A percentile compares a stretch with the other conserved stretches of the same genome.
Conservation (phyloP, 2,888 invertebrate genomes). For the Schizaphis graminum region DNA sequence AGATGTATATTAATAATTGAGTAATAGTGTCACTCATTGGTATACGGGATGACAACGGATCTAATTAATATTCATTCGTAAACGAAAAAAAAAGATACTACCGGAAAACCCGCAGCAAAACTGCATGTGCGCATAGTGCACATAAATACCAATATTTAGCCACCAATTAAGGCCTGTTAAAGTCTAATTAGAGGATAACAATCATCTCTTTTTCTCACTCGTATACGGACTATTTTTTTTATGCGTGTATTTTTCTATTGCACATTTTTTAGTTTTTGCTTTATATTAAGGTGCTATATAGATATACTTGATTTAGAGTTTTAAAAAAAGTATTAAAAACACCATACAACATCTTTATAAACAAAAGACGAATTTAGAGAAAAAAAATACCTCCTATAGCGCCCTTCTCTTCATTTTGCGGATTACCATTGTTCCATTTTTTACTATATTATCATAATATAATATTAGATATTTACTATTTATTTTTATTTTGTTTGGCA, state of each 20-base stretch:
- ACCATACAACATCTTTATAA: not conserved
- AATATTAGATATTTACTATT: not conserved
- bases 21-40: not conserved
- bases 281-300: not conserved
- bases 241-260: not conserved
- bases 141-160: not conserved
- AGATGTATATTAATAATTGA: not conserved
- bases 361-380: not conserved
- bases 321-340: not conserved
- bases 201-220: not conserved
- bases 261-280: not conserved
- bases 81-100: not conserved
- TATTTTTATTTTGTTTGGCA: not conserved
- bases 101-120: slow-evolving; percentile 17
- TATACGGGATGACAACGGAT: not conserved
- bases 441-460: not conserved
- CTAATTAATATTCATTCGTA: slow-evolving; percentile 14
- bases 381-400: not conserved
- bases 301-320: no score
- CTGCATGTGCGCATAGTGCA: not conserved
- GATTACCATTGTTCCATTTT: not conserved
- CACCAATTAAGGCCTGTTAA: not conserved
- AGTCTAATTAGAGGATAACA: not conserved
- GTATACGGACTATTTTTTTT: no score
- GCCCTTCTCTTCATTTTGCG: not conserved